A percentile compares a stretch with the other conserved stretches of the same genome.
Evolutionary conservation across 2,113 vertebrate species (phyloP).

Genomic region (Catharus bicknelli): DNA sequence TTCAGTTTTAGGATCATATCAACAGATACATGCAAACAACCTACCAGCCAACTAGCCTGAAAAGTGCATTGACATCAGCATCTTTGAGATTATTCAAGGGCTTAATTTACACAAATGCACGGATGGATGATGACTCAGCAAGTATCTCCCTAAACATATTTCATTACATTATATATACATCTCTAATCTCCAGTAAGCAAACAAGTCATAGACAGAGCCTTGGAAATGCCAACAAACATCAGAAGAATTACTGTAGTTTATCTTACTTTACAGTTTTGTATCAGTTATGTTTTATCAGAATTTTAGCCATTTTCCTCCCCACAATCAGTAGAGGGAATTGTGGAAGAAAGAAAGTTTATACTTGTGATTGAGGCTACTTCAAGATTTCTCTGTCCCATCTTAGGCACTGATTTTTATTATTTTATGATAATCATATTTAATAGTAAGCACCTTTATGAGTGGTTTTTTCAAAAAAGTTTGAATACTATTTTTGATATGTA

Average conservation of each 20-base stretch:
- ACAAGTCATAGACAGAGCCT: neutral
- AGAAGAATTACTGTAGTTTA: neutral
- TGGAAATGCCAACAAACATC: neutral
- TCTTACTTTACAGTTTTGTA: neutral
- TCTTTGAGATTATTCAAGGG: neutral
- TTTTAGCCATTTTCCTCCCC: neutral
- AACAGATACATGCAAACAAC: neutral
- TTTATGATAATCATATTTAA: neutral
- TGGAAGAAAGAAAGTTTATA: neutral
- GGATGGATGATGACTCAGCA: neutral
- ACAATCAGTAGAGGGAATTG: slow-evolving; percentile 6
- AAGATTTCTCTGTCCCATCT: neutral
- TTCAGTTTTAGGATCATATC: neutral
- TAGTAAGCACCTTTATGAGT: neutral
- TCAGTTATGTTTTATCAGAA: neutral
- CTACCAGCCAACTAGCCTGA: neutral
- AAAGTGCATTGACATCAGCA: neutral
- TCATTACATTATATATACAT: neutral
- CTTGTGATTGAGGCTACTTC: neutral
- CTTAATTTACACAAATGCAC: neutral
- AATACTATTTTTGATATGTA: neutral
- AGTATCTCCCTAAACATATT: neutral
- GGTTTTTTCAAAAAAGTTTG: rapidly evolving
- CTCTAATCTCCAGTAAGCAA: neutral
- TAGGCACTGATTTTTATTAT: neutral